Percentiles rank a stretch among this genome's conserved stretches.
Evolutionary conservation across 2,888 invertebrate species (phyloP).

Genomic region (Rutpela maculata): DNA sequence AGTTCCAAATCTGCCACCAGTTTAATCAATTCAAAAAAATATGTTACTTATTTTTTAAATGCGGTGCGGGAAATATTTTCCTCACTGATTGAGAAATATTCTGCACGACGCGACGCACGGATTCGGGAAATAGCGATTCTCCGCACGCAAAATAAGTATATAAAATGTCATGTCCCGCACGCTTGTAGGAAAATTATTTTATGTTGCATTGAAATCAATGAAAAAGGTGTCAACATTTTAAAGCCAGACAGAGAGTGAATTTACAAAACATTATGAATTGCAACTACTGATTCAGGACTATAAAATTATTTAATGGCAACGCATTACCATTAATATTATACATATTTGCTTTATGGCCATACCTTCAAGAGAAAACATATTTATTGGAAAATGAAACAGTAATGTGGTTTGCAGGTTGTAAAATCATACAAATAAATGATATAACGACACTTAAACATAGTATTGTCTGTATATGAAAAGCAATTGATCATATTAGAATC

Average conservation of each 20-base stretch:
- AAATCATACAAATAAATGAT: constrained; percentile 27
- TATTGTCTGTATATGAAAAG: constrained; percentile 25
- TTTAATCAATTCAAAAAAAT: too few species aligned
- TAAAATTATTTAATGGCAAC: constrained; percentile 24
- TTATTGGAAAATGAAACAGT: constrained; percentile 11
- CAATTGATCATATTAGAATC: constrained; percentile 4
- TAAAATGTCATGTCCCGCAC: too few species aligned
- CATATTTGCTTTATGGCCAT: constrained; percentile 24
- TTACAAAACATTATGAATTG: neutral
- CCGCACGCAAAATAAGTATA: too few species aligned
- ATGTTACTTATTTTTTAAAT: too few species aligned
- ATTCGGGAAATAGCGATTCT: too few species aligned
- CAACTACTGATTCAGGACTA: constrained; percentile 15
- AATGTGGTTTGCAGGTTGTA: constrained; percentile 16
- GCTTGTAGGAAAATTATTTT: too few species aligned
- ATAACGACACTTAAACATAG: constrained; percentile 22
- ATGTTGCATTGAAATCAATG: too few species aligned
- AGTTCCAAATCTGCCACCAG: too few species aligned
- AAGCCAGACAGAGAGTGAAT: neutral
- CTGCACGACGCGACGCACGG: too few species aligned
- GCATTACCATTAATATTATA: constrained; percentile 26
- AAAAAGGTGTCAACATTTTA: neutral
- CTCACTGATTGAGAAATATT: too few species aligned
- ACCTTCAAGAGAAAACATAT: constrained; percentile 22
- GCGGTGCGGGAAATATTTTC: too few species aligned